These are phyloP conservation scores for Syrrhaptes paradoxus DNA, from an alignment of 2,113 vertebrate species.

Conservation along the genomic window DNA sequence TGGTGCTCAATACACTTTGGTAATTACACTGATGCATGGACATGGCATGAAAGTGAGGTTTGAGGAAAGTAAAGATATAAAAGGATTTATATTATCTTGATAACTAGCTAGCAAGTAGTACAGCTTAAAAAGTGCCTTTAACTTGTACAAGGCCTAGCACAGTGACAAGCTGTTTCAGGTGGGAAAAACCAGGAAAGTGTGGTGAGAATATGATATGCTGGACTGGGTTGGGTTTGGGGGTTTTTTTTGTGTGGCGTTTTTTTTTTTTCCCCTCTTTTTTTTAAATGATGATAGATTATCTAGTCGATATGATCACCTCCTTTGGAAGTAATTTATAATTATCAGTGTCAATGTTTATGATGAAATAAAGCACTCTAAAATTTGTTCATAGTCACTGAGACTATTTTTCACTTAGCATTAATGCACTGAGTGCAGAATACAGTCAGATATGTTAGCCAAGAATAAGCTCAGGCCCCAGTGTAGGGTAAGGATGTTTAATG, in stretches of 20 bases:
- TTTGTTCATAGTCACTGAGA: neutral
- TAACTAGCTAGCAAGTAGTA: neutral
- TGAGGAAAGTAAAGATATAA: neutral
- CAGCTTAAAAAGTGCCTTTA: neutral
- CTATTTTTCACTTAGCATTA: slow-evolving; percentile 28
- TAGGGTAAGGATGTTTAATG: slow-evolving; percentile 45
- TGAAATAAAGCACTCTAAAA: slow-evolving; percentile 16
- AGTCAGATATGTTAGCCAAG: slow-evolving; percentile 15
- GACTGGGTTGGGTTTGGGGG: neutral
- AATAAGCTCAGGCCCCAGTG: neutral
- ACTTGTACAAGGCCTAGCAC: neutral
- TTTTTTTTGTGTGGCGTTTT: too few relatives aligned
- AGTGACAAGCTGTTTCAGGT: neutral
- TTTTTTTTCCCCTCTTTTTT: neutral
- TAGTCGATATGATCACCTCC: neutral
- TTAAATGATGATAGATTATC: neutral
- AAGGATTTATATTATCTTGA: neutral
- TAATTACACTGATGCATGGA: neutral
- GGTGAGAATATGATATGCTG: neutral
- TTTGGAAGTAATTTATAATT: slow-evolving; percentile 14
- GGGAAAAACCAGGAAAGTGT: neutral
- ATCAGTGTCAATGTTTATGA: slow-evolving; percentile 40
- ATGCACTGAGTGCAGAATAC: neutral
- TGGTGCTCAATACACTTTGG: neutral
- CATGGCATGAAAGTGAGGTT: neutral